These are phyloP conservation scores for Pangasius sanitwongsei DNA, from an alignment of 2,797 vertebrate genomes.

Conservation along the genomic window DNA sequence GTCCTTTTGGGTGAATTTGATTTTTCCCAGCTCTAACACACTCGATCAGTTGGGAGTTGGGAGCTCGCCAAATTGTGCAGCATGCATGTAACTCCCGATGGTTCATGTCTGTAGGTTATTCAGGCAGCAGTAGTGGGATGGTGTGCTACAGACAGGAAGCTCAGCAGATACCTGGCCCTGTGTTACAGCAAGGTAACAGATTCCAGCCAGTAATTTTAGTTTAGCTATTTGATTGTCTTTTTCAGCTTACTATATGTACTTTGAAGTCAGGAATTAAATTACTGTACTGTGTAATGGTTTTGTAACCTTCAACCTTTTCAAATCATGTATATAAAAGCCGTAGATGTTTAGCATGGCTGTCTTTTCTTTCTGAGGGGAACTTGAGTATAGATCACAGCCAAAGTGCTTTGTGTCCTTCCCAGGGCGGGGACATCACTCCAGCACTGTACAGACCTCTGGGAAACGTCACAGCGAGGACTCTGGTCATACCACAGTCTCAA, in stretches of 20 bases:
- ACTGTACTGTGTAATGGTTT: not conserved
- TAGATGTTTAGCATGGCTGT: not conserved
- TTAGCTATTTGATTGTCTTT: not conserved
- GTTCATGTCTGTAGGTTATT: constrained; percentile 60
- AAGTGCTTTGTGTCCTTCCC: not conserved
- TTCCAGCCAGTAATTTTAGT: not conserved
- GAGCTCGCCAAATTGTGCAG: not conserved
- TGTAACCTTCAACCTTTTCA: not conserved
- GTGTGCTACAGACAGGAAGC: constrained; percentile 67
- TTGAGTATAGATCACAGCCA: not conserved
- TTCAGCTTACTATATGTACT: too few species aligned
- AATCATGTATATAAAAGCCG: not conserved
- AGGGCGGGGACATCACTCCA: constrained; percentile 66
- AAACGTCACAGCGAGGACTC: constrained; percentile 75
- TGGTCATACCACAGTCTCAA: constrained; percentile 64
- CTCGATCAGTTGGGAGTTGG: not conserved
- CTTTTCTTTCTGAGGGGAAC: not conserved
- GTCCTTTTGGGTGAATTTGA: not conserved
- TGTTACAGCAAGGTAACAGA: constrained; percentile 68
- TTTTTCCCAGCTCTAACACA: not conserved
- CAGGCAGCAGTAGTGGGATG: constrained; percentile 54
- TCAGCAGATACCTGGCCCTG: constrained; percentile 60
- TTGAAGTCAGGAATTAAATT: not conserved
- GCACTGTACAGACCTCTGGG: constrained; percentile 55
- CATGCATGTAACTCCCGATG: not conserved